These are phyloP conservation scores for Scaptodrosophila latifasciaeformis DNA, from an alignment of 2,888 invertebrate species.

Conservation along the genomic window DNA sequence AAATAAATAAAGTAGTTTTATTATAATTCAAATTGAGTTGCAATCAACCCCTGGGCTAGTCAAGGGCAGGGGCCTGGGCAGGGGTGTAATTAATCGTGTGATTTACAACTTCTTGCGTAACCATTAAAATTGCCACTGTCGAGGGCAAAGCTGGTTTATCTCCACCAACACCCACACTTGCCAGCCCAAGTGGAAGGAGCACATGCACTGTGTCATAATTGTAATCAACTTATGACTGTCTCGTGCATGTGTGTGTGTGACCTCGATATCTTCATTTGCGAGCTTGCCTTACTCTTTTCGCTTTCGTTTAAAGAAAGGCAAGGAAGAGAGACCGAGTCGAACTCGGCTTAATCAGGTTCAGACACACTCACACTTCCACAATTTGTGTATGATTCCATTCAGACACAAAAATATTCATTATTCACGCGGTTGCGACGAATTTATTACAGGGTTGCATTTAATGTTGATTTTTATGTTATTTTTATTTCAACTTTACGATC, in stretches of 20 bases:
- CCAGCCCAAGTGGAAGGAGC: slow-evolving; percentile 10
- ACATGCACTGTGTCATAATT: slow-evolving; percentile 39
- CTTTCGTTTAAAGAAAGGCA: slow-evolving; percentile 10
- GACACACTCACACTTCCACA: slow-evolving; percentile 9
- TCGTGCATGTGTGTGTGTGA: slow-evolving; percentile 6
- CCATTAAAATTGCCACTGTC: slow-evolving; percentile 39
- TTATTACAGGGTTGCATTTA: slow-evolving; percentile 54
- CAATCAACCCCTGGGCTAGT: no score
- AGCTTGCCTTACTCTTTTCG: slow-evolving; percentile 24
- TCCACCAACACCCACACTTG: slow-evolving; percentile 14
- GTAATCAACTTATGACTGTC: slow-evolving; percentile 28
- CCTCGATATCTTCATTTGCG: slow-evolving; percentile 45
- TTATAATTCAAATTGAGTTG: no score
- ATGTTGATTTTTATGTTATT: slow-evolving; percentile 60
- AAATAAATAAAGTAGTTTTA: no score
- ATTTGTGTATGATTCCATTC: slow-evolving; percentile 2
- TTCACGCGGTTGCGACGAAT: slow-evolving; percentile 43
- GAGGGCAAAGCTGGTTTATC: no score
- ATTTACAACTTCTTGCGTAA: slow-evolving; percentile 62
- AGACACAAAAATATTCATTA: slow-evolving; percentile 11
- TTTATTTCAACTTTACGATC: slow-evolving; percentile 74
- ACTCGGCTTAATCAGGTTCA: no score
- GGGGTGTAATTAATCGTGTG: slow-evolving; percentile 65
- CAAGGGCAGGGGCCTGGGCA: not conserved
- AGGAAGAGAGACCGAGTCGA: no score